These are phyloP conservation scores for Chascanopsetta lugubris DNA, from an alignment of 2,113 vertebrate species.

Conservation along the genomic window DNA sequence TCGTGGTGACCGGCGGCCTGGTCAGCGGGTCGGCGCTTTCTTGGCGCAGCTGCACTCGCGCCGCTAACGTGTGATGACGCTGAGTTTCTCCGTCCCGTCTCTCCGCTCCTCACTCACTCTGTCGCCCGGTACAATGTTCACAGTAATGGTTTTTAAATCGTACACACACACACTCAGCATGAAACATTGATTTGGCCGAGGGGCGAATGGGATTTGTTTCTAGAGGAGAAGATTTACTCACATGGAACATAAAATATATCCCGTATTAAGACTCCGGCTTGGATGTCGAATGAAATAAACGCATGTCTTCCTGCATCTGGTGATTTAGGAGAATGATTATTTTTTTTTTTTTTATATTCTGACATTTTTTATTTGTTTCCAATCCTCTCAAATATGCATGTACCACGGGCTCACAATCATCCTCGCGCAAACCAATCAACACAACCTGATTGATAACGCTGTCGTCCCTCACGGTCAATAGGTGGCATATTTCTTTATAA, in stretches of 20 bases:
- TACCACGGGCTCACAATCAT: no score
- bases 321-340: no score
- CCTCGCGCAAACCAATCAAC: no score
- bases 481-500: no score
- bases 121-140: background rate
- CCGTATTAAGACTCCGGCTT: background rate
- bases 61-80: background rate
- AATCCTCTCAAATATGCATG: no score
- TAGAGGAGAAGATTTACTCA: constrained; percentile 10
- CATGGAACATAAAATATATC: background rate
- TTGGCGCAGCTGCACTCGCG: constrained; percentile 14
- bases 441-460: no score
- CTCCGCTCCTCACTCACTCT: constrained; percentile 4
- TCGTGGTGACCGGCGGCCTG: constrained; percentile 35
- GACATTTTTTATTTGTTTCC: no score
- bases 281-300: background rate
- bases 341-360: no score
- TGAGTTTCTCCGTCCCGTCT: constrained; percentile 3
- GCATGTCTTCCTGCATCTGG: background rate
- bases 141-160: background rate
- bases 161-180: background rate
- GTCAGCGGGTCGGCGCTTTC: constrained; percentile 28
- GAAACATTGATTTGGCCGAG: constrained; percentile 10
- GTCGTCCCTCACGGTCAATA: no score
- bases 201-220: constrained; percentile 19